Evolutionary conservation across 2,888 invertebrate species (phyloP), one percentile per base, ranked within the genome.

Genomic region (Neocrepidodera transversa): DNA sequence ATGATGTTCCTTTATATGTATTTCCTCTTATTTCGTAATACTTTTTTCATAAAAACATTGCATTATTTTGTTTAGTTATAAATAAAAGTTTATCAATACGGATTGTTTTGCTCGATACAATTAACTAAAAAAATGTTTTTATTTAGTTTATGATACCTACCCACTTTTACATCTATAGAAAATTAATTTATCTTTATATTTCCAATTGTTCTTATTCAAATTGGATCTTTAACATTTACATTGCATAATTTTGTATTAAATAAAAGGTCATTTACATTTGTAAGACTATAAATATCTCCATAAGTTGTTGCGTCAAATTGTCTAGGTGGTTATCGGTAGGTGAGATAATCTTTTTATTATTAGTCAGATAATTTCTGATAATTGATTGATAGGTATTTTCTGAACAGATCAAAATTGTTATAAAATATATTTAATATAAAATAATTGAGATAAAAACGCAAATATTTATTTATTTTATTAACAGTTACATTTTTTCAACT

Each of bases 1-100:
- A 54, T 30, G 26, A 51, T 47, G 43, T 40, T 60, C 47, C 40
- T 60, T 47, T 56, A 60, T 56, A 47, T 52, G 35, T 47, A 47
- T 60, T 60, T 55, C 23, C 45, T 43, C 11, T 43, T 49, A 43
- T 13, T 38, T 35, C 18, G 50, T 43, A 43, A 32, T 20, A 30
- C 36, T 13, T 20, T 55, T 32, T 51, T 14, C 17, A 32, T 36
- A 16, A 38, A 8, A 18, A 13, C 11, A 3, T 2, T 11, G 32
- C 6, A 32, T n/a, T 5, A 32, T n/a, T 32, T 32, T 32, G 11
- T 32, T 13, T 10, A n/a, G n/a, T 13, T 32, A 8, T 4, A 32
- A 4, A 32, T 32, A 32, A 32, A 32, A 32, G 2, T 32, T 32
- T 3, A 11, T 13, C 11, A 32, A 32, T 13, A 2, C 28, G 7